phyloP scores from a whole-genome alignment of 2,113 vertebrate species.

The Thoracochromis brauschi region DNA sequence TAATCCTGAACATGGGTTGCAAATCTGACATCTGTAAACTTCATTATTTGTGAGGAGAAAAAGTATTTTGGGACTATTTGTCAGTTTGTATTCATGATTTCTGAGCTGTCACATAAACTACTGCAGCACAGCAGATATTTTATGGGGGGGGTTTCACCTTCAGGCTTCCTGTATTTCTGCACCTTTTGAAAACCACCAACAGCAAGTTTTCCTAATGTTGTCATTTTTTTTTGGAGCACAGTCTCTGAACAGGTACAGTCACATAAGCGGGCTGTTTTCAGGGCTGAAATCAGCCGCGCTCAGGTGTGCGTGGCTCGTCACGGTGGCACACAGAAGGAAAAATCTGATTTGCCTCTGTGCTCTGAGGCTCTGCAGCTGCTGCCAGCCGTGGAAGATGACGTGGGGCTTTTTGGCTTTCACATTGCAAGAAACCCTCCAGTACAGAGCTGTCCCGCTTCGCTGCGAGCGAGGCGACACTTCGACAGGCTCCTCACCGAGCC shows the following conservation, averaged over 20 bases:
- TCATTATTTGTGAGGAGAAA: background rate
- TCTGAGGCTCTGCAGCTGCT: background rate
- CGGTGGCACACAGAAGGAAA: background rate
- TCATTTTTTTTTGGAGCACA: background rate
- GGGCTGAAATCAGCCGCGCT: background rate
- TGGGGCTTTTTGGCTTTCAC: background rate
- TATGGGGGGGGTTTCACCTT: accelerated
- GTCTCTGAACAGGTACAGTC: background rate
- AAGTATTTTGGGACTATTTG: background rate
- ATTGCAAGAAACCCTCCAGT: background rate
- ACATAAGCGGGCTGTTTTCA: background rate
- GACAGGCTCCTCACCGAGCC: slow-evolving; percentile 1
- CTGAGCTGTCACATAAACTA: background rate
- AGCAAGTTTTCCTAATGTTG: background rate
- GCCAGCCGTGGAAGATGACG: background rate
- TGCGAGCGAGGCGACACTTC: background rate
- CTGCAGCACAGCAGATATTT: background rate
- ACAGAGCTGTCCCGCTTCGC: background rate
- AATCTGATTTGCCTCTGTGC: background rate
- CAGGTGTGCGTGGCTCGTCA: background rate
- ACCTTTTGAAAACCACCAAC: background rate
- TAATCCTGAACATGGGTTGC: background rate
- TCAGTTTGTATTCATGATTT: background rate
- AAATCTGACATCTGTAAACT: background rate
- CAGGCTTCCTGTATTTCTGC: background rate